Conservation (phyloP, 1,140 invertebrate genomes). For the Agraylea sexmaculata region DNA sequence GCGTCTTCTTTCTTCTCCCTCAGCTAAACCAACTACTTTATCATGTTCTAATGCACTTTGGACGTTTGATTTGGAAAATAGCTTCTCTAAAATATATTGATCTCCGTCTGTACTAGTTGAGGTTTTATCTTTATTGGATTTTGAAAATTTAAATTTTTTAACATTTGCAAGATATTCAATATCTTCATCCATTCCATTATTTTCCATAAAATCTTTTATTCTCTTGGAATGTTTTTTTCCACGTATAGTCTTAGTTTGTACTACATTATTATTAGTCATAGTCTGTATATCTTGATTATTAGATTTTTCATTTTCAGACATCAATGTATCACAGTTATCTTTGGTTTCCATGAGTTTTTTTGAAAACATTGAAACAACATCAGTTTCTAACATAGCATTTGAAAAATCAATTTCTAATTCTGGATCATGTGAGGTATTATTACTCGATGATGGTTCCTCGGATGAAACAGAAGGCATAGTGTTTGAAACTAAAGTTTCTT, state of each 20-base stretch:
- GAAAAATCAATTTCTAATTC: no score
- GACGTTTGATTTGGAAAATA: conserved; percentile 44
- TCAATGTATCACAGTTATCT: no score
- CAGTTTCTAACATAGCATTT: no score
- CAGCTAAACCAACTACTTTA: conserved; percentile 38
- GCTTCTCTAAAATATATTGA: conserved; percentile 44
- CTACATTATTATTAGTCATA: conserved; percentile 7
- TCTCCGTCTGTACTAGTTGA: conserved; percentile 11
- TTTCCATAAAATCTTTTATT: conserved; percentile 14
- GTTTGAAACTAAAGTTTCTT: no score
- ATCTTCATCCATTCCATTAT: conserved; percentile 11
- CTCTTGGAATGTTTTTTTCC: conserved; percentile 19
- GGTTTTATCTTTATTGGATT: conserved; percentile 7
- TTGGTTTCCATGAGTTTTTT: no score
- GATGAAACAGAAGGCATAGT: no score
- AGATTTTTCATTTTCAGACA: no score
- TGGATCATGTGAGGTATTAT: no score
- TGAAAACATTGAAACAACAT: no score
- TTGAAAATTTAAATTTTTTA: conserved; percentile 7
- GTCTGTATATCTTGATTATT: conserved; percentile 9
- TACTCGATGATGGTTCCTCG: no score
- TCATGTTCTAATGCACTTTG: conserved; percentile 47
- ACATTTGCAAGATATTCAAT: conserved; percentile 11
- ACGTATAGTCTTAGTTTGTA: conserved; percentile 12
- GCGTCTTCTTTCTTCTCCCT: conserved; percentile 34